Conservation (phyloP, 2,113 vertebrate genomes). For the Pogonocichla stellata region DNA sequence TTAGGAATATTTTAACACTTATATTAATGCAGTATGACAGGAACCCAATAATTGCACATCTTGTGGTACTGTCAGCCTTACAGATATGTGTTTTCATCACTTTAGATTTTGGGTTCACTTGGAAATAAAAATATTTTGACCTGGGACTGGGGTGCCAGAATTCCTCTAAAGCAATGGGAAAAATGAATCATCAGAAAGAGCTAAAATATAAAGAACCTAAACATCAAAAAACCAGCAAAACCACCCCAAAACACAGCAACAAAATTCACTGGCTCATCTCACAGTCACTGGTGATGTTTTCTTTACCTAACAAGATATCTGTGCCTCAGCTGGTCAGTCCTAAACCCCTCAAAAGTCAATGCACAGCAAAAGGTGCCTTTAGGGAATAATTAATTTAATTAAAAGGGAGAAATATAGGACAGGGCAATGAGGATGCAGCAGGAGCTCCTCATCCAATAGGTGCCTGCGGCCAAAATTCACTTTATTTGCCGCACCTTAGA, state of each 20-base stretch:
- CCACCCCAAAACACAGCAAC: neutral
- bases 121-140: neutral
- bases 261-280: accelerated
- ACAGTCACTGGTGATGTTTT: neutral
- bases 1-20: neutral
- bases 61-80: neutral
- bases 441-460: neutral
- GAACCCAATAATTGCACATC: neutral
- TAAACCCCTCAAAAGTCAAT: neutral
- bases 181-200: neutral
- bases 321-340: neutral
- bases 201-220: neutral
- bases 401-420: neutral
- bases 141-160: neutral
- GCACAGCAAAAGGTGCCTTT: neutral
- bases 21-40: neutral
- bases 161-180: neutral
- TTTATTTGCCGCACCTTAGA: neutral
- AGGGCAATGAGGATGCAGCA: accelerated
- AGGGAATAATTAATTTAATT: neutral
- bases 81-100: accelerated
- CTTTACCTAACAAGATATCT: too few species aligned
- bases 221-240: neutral
- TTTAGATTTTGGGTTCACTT: neutral
- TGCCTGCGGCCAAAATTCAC: neutral